A percentile compares a stretch with the other conserved stretches of the same genome.
Conservation (phyloP, 2,797 vertebrate species). For the Okamejei kenojei region DNA sequence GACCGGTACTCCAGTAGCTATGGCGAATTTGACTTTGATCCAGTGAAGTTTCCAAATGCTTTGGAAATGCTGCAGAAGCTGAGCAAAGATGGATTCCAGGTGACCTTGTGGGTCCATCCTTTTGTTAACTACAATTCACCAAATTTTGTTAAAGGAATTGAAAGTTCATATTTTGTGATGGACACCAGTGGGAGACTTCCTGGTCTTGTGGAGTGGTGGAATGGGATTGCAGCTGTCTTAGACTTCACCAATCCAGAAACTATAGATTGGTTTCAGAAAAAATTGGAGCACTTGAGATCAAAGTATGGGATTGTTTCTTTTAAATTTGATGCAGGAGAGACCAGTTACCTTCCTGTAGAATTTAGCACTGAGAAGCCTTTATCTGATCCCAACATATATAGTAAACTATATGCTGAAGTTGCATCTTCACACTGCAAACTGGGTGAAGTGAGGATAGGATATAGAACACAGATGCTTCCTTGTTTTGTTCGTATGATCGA, state of each 20-base stretch:
- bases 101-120: conserved; percentile 84
- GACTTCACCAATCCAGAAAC: conserved; percentile 86
- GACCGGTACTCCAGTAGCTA: conserved; percentile 78
- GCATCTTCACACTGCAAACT: conserved; percentile 75
- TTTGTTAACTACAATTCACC: conserved; percentile 79
- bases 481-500: conserved; percentile 94
- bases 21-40: conserved; percentile 84
- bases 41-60: conserved; percentile 74
- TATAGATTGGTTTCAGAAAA: conserved; percentile 78
- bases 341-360: conserved; percentile 81
- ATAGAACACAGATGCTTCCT: conserved; percentile 91
- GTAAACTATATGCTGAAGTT: conserved; percentile 81
- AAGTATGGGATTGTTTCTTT: conserved; percentile 78
- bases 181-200: conserved; percentile 72
- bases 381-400: conserved; percentile 80
- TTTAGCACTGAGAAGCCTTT: conserved; percentile 74
- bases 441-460: conserved; percentile 78
- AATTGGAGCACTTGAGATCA: conserved; percentile 68
- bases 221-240: conserved; percentile 79
- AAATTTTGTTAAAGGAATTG: conserved; percentile 69
- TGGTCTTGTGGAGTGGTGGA: conserved; percentile 88
- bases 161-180: conserved; percentile 73
- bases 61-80: conserved; percentile 76
- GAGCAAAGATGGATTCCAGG: conserved; percentile 67
- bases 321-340: conserved; percentile 91